Conservation (phyloP, 2,888 invertebrate genomes). For the Zaprionus lineosus region DNA sequence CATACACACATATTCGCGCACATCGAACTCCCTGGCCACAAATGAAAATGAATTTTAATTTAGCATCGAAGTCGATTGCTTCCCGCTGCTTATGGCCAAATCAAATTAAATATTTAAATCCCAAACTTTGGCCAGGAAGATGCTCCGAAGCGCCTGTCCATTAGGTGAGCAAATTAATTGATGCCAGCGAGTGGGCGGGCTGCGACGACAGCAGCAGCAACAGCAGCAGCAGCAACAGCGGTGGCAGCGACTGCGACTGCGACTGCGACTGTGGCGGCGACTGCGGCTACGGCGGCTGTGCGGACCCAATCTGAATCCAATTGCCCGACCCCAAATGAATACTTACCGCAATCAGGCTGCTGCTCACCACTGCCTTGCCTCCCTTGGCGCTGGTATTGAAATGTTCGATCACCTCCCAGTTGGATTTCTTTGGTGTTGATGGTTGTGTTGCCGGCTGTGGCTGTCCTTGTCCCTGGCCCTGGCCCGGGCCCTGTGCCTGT, state of each 20-base stretch:
- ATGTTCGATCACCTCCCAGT: conserved; percentile 96
- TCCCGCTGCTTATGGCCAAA: conserved; percentile 48
- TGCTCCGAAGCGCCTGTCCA: conserved; percentile 38
- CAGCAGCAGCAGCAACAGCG: too few relatives aligned
- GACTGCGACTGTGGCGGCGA: too few relatives aligned
- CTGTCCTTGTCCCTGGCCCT: conserved; percentile 42
- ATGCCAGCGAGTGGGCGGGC: conserved; percentile 31
- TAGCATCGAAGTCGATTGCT: conserved; percentile 15
- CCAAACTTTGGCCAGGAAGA: conserved; percentile 7
- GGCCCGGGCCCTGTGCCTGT: conserved; percentile 62
- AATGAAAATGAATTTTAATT: conserved; percentile 62
- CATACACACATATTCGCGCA: too few relatives aligned
- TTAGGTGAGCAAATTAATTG: conserved; percentile 67
- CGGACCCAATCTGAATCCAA: neutral
- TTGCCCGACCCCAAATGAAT: conserved; percentile 5
- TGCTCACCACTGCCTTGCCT: conserved; percentile 85
- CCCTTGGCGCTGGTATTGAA: conserved; percentile 87
- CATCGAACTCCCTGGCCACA: conserved; percentile 7
- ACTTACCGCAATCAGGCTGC: conserved; percentile 87
- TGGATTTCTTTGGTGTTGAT: conserved; percentile 89
- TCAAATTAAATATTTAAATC: conserved; percentile 73
- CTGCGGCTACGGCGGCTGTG: too few relatives aligned
- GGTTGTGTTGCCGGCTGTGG: conserved; percentile 84
- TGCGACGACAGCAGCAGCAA: too few relatives aligned
- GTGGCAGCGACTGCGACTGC: too few relatives aligned